Evolutionary conservation across 2,797 vertebrate genomes (phyloP).

Genomic region (Eremophila alpestris): DNA sequence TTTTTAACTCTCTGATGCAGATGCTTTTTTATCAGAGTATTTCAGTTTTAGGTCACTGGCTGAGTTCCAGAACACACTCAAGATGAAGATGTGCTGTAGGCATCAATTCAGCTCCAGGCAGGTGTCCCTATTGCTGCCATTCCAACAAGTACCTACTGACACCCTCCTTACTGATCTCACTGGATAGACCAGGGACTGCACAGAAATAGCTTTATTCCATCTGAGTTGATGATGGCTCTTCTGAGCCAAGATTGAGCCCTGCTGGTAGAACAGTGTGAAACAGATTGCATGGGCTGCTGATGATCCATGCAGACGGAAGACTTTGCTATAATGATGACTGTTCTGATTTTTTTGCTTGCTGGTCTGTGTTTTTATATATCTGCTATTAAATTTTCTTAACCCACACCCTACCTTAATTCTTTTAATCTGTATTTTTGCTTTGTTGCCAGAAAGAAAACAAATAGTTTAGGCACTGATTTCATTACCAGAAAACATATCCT

Average conservation of each 20-base stretch:
- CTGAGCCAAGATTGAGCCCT: not conserved
- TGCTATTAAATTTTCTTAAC: not conserved
- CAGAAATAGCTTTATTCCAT: not conserved
- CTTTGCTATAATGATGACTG: not conserved
- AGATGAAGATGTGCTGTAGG: not conserved
- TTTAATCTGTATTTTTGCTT: not conserved
- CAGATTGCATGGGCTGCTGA: not conserved
- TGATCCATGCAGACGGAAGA: rapidly evolving
- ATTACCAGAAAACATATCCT: not conserved
- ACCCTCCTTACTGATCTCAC: not conserved
- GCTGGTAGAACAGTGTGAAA: not conserved
- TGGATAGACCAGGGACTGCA: not conserved
- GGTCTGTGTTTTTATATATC: not conserved
- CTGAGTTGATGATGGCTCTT: not conserved
- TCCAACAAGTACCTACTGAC: not conserved
- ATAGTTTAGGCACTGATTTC: not conserved
- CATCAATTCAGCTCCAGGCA: not conserved
- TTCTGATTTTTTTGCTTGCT: not conserved
- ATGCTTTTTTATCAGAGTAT: not conserved
- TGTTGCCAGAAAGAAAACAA: not conserved
- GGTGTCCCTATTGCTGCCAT: not conserved
- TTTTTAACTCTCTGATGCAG: not conserved
- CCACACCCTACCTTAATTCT: not conserved
- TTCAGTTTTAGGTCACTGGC: not conserved
- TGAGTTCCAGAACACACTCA: not conserved